Evolutionary conservation across 2,113 vertebrate genomes (phyloP).

Genomic region (Hystrix brachyura): DNA sequence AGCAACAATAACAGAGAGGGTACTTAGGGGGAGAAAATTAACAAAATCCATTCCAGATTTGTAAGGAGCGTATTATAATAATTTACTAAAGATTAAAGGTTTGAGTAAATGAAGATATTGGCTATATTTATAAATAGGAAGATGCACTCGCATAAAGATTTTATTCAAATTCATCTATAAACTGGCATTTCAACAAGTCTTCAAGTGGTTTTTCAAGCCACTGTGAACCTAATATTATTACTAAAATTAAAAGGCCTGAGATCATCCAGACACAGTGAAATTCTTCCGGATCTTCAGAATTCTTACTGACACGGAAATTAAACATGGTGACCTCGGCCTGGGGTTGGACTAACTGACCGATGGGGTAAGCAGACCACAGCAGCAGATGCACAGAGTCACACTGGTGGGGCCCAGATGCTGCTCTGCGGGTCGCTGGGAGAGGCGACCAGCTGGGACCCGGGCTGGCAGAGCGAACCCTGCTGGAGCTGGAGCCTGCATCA

Average conservation of each 20-base stretch:
- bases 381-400: neutral
- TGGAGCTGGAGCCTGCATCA: neutral
- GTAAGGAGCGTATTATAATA: neutral
- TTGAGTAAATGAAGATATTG: neutral
- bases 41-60: neutral
- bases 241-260: neutral
- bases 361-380: neutral
- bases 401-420: neutral
- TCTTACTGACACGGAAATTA: neutral
- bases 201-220: neutral
- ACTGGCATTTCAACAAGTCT: neutral
- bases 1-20: neutral
- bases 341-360: neutral
- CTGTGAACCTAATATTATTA: neutral
- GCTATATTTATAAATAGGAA: neutral
- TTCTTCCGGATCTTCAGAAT: neutral
- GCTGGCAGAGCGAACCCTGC: no score
- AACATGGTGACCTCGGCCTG: no score
- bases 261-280: neutral
- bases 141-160: neutral
- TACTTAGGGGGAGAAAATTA: neutral
- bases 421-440: neutral
- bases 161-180: neutral
- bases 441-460: accelerated
- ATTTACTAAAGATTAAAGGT: neutral